Conservation (phyloP, 2,888 invertebrate species). For the Micoletzkya japonica region DNA sequence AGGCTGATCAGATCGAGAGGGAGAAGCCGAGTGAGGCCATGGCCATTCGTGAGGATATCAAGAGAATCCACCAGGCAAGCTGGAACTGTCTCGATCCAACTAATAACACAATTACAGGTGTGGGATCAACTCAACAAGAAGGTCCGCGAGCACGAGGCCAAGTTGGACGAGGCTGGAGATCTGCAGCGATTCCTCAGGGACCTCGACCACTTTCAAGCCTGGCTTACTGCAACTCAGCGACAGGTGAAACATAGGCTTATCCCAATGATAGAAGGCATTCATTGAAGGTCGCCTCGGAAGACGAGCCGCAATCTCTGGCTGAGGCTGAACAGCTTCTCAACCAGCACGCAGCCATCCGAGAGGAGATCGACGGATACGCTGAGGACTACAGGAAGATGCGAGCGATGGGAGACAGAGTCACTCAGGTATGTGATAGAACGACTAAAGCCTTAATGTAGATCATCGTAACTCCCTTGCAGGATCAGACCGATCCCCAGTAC, state of each 20-base stretch:
- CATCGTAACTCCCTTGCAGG: not conserved
- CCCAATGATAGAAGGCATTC: no score
- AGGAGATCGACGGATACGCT: conserved; percentile 98
- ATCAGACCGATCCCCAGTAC: conserved; percentile 92
- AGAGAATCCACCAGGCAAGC: conserved; percentile 77
- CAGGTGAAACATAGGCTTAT: conserved; percentile 68
- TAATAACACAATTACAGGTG: conserved; percentile 32
- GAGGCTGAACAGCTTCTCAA: conserved; percentile 95
- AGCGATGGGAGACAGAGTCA: conserved; percentile 95
- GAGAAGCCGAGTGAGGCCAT: conserved; percentile 88
- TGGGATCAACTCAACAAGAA: conserved; percentile 97
- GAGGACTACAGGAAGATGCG: conserved; percentile 96
- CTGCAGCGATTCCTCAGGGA: conserved; percentile 95
- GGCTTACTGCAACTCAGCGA: conserved; percentile 98
- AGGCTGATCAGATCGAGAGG: conserved; percentile 86
- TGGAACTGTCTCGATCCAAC: not conserved
- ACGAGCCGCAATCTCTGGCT: conserved; percentile 85
- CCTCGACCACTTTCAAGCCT: conserved; percentile 93
- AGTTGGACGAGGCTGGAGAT: conserved; percentile 97
- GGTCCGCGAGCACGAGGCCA: conserved; percentile 95
- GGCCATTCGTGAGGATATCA: conserved; percentile 84
- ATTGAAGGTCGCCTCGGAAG: conserved; percentile 89
- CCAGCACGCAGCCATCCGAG: conserved; percentile 96
- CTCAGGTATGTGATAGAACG: conserved; percentile 69
- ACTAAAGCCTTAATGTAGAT: not conserved